A percentile compares a stretch with the other conserved stretches of the same genome.
phyloP scores from a whole-genome alignment of 2,888 invertebrate species.

The Trachelus troglodyta region DNA sequence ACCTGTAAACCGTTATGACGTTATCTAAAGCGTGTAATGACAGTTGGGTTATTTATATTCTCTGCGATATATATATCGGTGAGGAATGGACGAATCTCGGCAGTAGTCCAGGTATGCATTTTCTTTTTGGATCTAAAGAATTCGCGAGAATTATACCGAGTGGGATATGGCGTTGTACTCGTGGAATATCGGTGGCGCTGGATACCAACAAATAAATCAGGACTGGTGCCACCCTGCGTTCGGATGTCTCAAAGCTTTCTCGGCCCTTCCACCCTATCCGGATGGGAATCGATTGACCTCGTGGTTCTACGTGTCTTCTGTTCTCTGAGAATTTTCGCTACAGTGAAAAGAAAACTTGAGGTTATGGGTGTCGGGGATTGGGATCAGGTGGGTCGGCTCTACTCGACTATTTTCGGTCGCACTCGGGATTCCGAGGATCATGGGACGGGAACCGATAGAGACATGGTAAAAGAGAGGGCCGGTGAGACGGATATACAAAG shows the following conservation, averaged over 20 bases:
- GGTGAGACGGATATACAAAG: conserved; percentile 2
- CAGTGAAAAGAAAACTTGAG: not conserved
- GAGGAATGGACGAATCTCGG: not conserved
- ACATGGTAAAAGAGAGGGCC: conserved; percentile 26
- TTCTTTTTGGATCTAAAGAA: not conserved
- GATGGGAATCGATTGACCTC: conserved; percentile 5
- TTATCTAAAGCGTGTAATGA: not conserved
- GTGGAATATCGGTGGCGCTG: not conserved
- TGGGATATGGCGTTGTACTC: not conserved
- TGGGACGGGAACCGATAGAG: conserved; percentile 4
- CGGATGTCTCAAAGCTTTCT: not conserved
- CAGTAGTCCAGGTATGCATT: not conserved
- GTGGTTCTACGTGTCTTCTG: not conserved
- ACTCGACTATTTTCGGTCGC: not conserved
- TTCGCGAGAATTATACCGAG: not conserved
- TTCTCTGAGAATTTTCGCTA: not conserved
- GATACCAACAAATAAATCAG: conserved; percentile 25
- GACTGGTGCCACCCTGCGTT: not conserved
- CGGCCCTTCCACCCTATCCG: conserved; percentile 2
- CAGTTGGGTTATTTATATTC: not conserved
- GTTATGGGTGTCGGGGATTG: not conserved
- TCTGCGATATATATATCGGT: not conserved
- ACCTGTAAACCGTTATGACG: not conserved
- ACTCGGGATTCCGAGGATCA: conserved; percentile 4
- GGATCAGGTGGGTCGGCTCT: not conserved